Conservation (phyloP, 2,113 vertebrate genomes). For the Sceloporus tristichus region DNA sequence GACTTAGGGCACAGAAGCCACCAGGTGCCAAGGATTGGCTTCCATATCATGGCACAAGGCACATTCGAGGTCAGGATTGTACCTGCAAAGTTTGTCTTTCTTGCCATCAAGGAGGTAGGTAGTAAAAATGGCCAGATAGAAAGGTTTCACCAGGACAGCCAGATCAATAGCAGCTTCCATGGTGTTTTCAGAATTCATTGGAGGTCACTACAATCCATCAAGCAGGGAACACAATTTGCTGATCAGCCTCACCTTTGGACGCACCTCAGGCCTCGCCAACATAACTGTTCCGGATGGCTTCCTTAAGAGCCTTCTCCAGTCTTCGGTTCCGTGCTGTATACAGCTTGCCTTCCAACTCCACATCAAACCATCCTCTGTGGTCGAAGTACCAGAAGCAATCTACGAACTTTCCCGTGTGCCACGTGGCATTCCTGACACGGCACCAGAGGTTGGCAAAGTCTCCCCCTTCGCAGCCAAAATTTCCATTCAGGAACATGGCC, state of each 20-base stretch:
- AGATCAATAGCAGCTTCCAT: no score
- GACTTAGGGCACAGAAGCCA: no score
- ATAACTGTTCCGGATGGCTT: not conserved
- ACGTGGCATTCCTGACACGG: not conserved
- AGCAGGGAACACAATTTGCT: no score
- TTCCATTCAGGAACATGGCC: not conserved
- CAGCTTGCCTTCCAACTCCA: not conserved
- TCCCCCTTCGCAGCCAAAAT: rapidly evolving
- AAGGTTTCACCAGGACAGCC: not conserved
- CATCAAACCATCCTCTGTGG: no score
- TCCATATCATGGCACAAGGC: not conserved
- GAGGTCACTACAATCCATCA: no score
- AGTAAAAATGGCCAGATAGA: not conserved
- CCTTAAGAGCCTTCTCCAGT: not conserved
- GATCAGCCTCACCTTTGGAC: no score
- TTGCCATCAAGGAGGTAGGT: not conserved
- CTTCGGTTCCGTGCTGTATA: no score
- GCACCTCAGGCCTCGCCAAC: no score
- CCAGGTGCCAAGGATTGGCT: no score
- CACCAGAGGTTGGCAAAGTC: not conserved
- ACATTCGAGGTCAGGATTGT: not conserved
- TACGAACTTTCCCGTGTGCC: not conserved
- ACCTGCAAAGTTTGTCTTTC: not conserved
- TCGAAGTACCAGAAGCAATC: rapidly evolving
- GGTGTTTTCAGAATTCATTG: not conserved